Base-by-base conservation (phyloP, 2,888 invertebrate genomes). In the Timandra comae region DNA sequence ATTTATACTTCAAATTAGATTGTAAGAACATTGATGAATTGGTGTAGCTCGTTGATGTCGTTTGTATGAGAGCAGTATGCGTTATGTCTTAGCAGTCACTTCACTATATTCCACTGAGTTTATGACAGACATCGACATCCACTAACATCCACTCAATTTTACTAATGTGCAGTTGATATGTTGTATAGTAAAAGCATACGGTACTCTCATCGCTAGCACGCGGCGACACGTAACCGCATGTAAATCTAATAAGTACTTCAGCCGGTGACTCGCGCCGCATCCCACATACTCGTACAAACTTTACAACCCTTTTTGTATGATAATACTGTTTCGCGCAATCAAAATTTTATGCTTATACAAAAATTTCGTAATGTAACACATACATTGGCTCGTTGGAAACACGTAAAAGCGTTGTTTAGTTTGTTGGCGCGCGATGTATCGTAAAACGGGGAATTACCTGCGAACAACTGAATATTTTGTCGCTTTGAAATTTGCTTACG, bases 271-370 rank as follows among this genome's bases (percentile, higher is more conserved):
- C 12, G 30, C 16, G 16, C 16, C 16, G 16, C n/a, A 16, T 12
- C 26, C 12, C 6, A 13, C 16, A 6, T 19, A 16, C 20, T 27
- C 35, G 20, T 9, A 30, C 19, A 23, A 23, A 28, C 35, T 36
- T 40, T 36, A 41, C 36, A 30, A 30, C 39, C 35, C 37, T 38
- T 33, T 36, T 25, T 36, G 36, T 33, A 42, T 40, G 42, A 41
- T 46, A 41, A 46, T 41, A 35, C 38, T 34, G 40, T 43, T 43
- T 36, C 38, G 22, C 39, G 25, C 41, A 33, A 43, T 43, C 46
- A 42, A 36, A 34, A 36, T 42, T 41, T 43, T 40, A 43, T 35
- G 35, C 32, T 33, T 31, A 27, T 26, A 12, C 30, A 29, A 28
- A 30, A 33, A 32, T 27, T 21, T 22, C 29, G 12, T 19, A 29